phyloP scores from a whole-genome alignment of 2,888 invertebrate species.

The Chrysolina oricalcia region DNA sequence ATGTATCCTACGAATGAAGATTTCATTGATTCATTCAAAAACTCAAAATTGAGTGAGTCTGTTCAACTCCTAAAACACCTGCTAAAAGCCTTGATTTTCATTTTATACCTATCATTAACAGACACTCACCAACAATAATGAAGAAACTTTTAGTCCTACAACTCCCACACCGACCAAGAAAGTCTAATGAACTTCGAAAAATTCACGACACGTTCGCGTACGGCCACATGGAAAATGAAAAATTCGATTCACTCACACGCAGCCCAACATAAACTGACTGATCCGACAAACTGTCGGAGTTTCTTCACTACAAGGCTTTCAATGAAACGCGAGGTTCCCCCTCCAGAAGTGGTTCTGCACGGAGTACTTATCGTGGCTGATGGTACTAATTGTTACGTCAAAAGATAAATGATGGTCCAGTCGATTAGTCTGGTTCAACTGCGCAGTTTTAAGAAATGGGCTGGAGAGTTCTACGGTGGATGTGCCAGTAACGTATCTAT shows the following conservation, averaged over 20 bases:
- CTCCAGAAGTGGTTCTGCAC: constrained; percentile 42
- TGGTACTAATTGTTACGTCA: constrained; percentile 48
- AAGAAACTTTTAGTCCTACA: neutral
- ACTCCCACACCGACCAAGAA: neutral
- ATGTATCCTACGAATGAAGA: too few relatives aligned
- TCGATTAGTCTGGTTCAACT: constrained; percentile 10
- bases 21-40: too few relatives aligned
- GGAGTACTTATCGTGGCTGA: constrained; percentile 49
- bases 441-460: constrained; percentile 7
- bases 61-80: too few relatives aligned
- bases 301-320: constrained; percentile 60
- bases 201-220: constrained; percentile 24
- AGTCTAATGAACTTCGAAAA: constrained; percentile 4
- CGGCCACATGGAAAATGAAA: constrained; percentile 55
- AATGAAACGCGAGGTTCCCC: constrained; percentile 58
- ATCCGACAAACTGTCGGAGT: constrained; percentile 52
- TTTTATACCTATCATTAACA: too few relatives aligned
- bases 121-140: neutral
- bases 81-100: too few relatives aligned
- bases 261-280: constrained; percentile 61
- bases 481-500: neutral
- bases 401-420: constrained; percentile 19
- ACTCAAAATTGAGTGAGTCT: too few relatives aligned
- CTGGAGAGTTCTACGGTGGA: constrained; percentile 9
- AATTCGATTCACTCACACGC: constrained; percentile 55